Evolutionary conservation across 2,888 invertebrate genomes (phyloP), one percentile per base, ranked within the genome.

Genomic region (Leptopilina myrica): DNA sequence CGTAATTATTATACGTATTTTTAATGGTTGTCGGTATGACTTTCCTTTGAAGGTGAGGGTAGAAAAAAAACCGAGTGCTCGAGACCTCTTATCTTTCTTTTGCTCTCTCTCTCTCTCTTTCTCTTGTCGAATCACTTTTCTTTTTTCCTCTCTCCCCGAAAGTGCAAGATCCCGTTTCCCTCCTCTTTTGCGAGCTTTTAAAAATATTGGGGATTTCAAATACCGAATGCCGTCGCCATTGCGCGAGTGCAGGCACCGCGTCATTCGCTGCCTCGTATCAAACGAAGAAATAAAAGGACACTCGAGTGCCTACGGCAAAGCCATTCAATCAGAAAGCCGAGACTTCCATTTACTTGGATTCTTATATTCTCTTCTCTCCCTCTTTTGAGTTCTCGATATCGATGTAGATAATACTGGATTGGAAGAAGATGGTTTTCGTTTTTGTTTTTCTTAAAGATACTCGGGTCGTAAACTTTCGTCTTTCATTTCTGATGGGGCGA

Each of bases 201-300:
- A 91, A 91, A 91, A 91, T 91, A 91, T 91, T 91, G 91, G 90
- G 88, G 91, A 91, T 91, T 91, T 90, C 87, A 89, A 90, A 91
- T 91, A 91, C 87, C 69, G 89, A 86, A 89, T 86, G 86, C 73
- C 81, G 46, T 78, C 75, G 78, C 77, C 76, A 81, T 81, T 79
- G 77, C 80, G 81, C 78, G 79, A 79, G 76, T 76, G 62, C 62
- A 40, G 85, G 85, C 86, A 86, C 84, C 80, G 84, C 80, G 84
- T 82, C 80, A 83, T 81, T 82, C 82, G 84, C 82, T 81, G 79
- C 79, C 79, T 82, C 84, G 84, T 87, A 87, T 88, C 86, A 85
- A 86, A 86, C 84, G 82, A 49, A 82, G 80, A 80, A 56, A 14
- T 43, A 69, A 69, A 73, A 33, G 33, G 78, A 81, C 78, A 79